Percentiles rank a stretch among this genome's conserved stretches.
phyloP scores from a whole-genome alignment of 2,113 vertebrate species.

The Aramus guarauna region DNA sequence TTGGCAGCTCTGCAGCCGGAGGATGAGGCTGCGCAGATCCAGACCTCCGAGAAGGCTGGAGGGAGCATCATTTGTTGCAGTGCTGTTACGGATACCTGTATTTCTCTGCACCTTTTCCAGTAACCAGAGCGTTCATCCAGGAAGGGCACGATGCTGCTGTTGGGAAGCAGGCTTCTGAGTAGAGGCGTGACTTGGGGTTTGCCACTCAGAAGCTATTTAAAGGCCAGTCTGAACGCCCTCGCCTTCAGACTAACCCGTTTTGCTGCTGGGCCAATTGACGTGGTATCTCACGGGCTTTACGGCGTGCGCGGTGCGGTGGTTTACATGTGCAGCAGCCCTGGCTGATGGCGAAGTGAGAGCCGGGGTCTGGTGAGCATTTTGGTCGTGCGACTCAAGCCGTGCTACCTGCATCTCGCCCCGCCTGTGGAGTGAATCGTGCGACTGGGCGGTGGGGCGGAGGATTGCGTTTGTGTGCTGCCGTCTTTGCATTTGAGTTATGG shows the following conservation, averaged over 20 bases:
- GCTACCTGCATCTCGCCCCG: not conserved
- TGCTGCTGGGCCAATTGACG: rapidly evolving
- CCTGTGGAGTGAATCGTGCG: not conserved
- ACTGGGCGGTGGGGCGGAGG: not conserved
- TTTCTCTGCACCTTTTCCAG: not conserved
- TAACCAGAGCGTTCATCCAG: not conserved
- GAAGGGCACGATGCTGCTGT: not conserved
- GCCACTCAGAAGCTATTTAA: not conserved
- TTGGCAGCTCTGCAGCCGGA: not conserved
- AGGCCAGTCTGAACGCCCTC: not conserved
- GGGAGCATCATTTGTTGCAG: not conserved
- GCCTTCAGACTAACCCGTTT: not conserved
- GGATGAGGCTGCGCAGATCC: not conserved
- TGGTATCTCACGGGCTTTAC: not conserved
- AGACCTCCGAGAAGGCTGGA: not conserved
- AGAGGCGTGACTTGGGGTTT: rapidly evolving
- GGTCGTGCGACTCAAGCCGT: not conserved
- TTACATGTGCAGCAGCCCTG: not conserved
- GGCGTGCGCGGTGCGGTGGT: rapidly evolving
- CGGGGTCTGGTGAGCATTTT: not conserved
- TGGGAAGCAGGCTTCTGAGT: not conserved
- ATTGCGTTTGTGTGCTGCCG: not conserved
- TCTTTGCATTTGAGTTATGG: not conserved
- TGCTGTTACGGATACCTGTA: not conserved
- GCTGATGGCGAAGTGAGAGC: not conserved